These are phyloP conservation scores for Mythimna loreyi DNA, from an alignment of 2,888 invertebrate genomes.

Conservation along the genomic window DNA sequence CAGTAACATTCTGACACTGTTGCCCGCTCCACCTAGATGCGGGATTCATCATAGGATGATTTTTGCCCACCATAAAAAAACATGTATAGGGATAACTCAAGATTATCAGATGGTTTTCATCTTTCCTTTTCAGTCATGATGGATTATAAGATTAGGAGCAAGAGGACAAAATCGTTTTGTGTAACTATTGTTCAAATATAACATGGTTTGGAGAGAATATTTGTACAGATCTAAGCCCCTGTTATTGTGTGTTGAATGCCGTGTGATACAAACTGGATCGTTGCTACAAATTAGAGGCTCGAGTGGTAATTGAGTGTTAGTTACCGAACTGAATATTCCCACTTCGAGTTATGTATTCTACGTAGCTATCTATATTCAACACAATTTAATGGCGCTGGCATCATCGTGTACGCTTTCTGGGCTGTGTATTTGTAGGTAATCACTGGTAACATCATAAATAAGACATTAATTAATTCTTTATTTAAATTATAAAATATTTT, in stretches of 20 bases:
- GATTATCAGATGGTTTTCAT: slow-evolving; percentile 18
- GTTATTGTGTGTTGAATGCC: slow-evolving; percentile 4
- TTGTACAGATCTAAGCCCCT: neutral
- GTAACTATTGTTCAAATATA: slow-evolving; percentile 23
- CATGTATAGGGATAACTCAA: too few relatives aligned
- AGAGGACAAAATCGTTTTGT: slow-evolving; percentile 12
- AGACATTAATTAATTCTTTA: too few relatives aligned
- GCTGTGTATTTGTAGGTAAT: neutral
- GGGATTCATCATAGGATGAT: too few relatives aligned
- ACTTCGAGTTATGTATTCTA: neutral
- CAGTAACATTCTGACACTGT: too few relatives aligned
- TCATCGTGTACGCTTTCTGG: neutral
- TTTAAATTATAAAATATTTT: too few relatives aligned
- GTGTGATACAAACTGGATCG: slow-evolving; percentile 1
- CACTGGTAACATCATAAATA: neutral
- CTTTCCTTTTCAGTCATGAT: slow-evolving; percentile 4
- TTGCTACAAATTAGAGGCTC: slow-evolving; percentile 10
- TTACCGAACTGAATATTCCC: slow-evolving; percentile 25
- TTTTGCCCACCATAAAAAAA: too few relatives aligned
- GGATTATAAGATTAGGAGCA: slow-evolving; percentile 23
- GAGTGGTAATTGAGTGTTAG: slow-evolving; percentile 26
- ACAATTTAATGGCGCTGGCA: slow-evolving; percentile 7
- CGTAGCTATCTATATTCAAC: slow-evolving; percentile 3
- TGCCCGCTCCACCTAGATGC: too few relatives aligned
- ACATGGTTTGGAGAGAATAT: slow-evolving; percentile 13